Base-by-base conservation (phyloP, 2,113 vertebrate species). In the Kryptolebias marmoratus region DNA sequence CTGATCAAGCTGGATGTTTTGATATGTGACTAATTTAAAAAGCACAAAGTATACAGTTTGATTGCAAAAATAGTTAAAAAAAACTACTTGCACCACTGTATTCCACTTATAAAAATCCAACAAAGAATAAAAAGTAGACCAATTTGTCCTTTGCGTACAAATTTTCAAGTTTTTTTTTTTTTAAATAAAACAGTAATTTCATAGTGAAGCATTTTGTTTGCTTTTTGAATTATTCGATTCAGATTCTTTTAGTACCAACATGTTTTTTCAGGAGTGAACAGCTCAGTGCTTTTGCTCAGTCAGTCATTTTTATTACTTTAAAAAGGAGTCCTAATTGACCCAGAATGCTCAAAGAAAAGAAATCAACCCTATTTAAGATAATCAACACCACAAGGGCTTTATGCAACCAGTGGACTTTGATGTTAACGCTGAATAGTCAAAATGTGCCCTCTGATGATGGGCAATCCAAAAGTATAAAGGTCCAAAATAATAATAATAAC, bases 281-380 rank as follows among this genome's bases (percentile, higher is more conserved):
- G 54, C 64, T 28, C 53, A 27, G 31, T 61, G 61, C 55, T 73
- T 71, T 76, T 77, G 79, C 69, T 66, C 61, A 72, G 80, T 78
- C 70, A 30, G 71, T 64, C 80, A 83, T 77, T 66, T 77, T 77
- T 74, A 54, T 74, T 71, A 16, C 52, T 73, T 70, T 84, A 48
- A 83, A 84, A 22, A 87, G 62, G 63, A 60, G 31, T 71, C 67
- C 55, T 67, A 71, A 68, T 67, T 89, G 76, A 18, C 49, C 58
- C 60, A 0, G 2, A 81, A 70, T 54, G 63, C 59, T 65, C 1
- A 57, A 76, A 64, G 76, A 57, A 76, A 64, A 79, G 1, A 42
- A 84, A 86, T 80, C 31, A 64, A 65, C 70, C 58, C 45, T 52
- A 56, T 55, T 71, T 71, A 78, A 77, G 64, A 67, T n/a, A 39